Conservation (phyloP, 1,140 invertebrate species). For the Pseudoatta argentina region DNA sequence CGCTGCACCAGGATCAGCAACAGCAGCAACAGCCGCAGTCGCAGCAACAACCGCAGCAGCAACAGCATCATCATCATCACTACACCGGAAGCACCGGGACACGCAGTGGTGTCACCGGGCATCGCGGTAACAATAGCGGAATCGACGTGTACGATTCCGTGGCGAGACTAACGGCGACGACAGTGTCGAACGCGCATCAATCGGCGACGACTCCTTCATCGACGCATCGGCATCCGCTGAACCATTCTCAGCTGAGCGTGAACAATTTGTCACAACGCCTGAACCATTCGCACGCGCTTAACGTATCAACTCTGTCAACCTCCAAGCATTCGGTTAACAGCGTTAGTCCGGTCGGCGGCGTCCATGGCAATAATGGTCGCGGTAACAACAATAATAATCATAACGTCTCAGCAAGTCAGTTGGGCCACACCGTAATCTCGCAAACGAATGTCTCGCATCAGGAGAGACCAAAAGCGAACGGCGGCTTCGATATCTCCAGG, state of each 20-base stretch:
- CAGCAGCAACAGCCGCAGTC: conserved; percentile 55
- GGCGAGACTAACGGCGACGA: conserved; percentile 65
- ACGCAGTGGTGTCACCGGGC: conserved; percentile 36
- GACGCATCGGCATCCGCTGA: conserved; percentile 80
- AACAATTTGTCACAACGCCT: conserved; percentile 84
- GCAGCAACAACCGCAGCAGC: conserved; percentile 57
- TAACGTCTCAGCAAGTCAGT: conserved; percentile 54
- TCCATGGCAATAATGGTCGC: conserved; percentile 68
- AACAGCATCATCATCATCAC: conserved; percentile 71
- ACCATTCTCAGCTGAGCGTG: conserved; percentile 84
- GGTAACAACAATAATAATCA: conserved; percentile 65
- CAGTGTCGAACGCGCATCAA: conserved; percentile 67
- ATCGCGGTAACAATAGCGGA: conserved; percentile 71
- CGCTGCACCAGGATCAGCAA: conserved; percentile 74
- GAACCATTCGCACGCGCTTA: conserved; percentile 87
- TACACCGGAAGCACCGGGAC: conserved; percentile 65
- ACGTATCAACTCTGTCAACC: conserved; percentile 89
- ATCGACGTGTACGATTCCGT: conserved; percentile 83
- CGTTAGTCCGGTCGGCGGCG: conserved; percentile 80
- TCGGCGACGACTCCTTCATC: conserved; percentile 78
- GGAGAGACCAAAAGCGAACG: conserved; percentile 85
- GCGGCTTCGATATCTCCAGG: conserved; percentile 87
- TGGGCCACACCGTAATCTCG: conserved; percentile 58
- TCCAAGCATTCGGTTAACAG: conserved; percentile 92
- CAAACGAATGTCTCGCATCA: conserved; percentile 69